Conservation (phyloP, 2,888 invertebrate genomes). For the Trilocha varians region DNA sequence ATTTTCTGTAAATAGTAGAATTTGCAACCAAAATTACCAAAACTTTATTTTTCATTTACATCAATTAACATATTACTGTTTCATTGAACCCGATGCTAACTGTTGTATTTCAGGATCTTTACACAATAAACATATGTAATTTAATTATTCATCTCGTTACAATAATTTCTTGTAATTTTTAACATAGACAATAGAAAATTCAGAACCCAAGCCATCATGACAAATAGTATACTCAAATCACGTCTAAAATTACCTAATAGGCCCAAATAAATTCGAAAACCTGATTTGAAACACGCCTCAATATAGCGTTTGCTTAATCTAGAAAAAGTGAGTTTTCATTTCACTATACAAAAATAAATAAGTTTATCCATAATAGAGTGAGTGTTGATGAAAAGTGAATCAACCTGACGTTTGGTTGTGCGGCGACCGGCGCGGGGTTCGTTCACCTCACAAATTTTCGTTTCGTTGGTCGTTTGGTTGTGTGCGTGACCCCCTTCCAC, state of each 20-base stretch:
- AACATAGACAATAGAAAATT: too few species aligned
- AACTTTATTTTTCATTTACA: too few species aligned
- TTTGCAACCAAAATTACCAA: too few species aligned
- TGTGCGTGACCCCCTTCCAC: constrained; percentile 34
- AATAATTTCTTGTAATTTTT: too few species aligned
- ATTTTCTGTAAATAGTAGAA: too few species aligned
- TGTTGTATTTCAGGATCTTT: too few species aligned
- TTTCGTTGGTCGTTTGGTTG: constrained; percentile 60
- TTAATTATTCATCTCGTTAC: too few species aligned
- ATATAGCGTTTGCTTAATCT: not conserved
- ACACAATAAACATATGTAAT: too few species aligned
- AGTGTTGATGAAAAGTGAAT: constrained; percentile 71
- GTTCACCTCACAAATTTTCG: constrained; percentile 72
- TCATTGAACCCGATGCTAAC: too few species aligned
- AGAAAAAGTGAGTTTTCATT: constrained; percentile 45
- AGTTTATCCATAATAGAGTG: constrained; percentile 45
- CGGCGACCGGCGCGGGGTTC: constrained; percentile 67
- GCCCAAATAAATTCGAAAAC: not conserved
- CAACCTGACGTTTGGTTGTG: constrained; percentile 63
- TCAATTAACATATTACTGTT: too few species aligned
- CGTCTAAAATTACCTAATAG: not conserved
- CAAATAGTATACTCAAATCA: too few species aligned
- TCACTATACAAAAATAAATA: constrained; percentile 37
- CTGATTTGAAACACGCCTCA: not conserved
- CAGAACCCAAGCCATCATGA: too few species aligned